Conservation (phyloP, 2,797 vertebrate species). For the Chelmon rostratus region DNA sequence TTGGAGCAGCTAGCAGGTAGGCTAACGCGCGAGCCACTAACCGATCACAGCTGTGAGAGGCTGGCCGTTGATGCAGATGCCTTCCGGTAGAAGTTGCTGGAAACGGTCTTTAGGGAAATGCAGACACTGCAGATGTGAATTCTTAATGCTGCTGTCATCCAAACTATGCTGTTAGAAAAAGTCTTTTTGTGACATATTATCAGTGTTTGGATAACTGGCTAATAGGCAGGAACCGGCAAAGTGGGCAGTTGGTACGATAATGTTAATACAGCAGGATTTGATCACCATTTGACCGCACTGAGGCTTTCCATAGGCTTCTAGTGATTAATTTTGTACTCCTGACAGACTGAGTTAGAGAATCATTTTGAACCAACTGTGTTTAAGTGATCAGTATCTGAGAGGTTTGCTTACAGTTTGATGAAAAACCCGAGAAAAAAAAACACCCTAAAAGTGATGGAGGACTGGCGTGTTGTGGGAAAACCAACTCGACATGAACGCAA, state of each 20-base stretch:
- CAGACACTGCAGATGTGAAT: constrained; percentile 61
- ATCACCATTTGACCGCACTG: background rate
- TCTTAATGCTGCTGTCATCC: constrained; percentile 45
- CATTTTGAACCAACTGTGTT: too few species aligned
- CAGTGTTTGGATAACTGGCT: constrained; percentile 18
- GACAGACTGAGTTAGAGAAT: too few species aligned
- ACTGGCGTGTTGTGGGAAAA: constrained; percentile 1
- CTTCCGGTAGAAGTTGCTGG: constrained; percentile 38
- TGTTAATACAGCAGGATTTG: background rate
- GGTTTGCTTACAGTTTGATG: too few species aligned
- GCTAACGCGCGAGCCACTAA: background rate
- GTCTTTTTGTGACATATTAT: constrained; percentile 3
- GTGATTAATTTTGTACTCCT: background rate
- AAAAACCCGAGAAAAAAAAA: background rate
- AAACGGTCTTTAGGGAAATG: constrained; percentile 54
- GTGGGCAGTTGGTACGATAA: constrained; percentile 16
- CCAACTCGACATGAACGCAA: too few species aligned
- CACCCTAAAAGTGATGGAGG: background rate
- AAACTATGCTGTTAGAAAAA: constrained; percentile 11
- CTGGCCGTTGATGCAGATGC: constrained; percentile 50
- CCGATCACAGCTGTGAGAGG: constrained; percentile 39
- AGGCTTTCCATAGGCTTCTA: background rate
- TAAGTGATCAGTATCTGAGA: too few species aligned
- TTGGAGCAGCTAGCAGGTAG: background rate
- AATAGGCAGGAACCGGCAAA: constrained; percentile 14